These are phyloP conservation scores for Ectobius pallidus DNA, from an alignment of 2,888 invertebrate genomes.

Conservation along the genomic window DNA sequence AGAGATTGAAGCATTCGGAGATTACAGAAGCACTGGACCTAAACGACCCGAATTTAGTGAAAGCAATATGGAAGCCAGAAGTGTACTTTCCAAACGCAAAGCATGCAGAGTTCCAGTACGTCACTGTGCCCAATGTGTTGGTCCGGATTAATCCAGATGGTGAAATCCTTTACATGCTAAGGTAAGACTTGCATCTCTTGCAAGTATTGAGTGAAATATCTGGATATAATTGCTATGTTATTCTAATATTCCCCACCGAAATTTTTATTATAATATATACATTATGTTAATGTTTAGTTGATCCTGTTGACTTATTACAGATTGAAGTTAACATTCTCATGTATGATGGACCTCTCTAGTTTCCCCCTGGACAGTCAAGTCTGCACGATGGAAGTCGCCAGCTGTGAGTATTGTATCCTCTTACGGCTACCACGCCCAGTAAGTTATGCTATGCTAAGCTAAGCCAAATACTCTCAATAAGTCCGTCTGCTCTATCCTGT, in stretches of 20 bases:
- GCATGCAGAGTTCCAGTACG: slow-evolving; percentile 58
- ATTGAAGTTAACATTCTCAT: slow-evolving; percentile 61
- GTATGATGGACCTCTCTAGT: slow-evolving; percentile 63
- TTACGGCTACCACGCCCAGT: too few species aligned
- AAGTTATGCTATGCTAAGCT: too few species aligned
- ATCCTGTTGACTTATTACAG: too few species aligned
- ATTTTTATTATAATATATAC: too few species aligned
- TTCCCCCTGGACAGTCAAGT: slow-evolving; percentile 60
- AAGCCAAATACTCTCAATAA: too few species aligned
- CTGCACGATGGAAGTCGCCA: slow-evolving; percentile 61
- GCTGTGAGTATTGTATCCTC: slow-evolving; percentile 60
- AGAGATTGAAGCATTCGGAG: slow-evolving; percentile 54
- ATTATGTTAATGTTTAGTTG: too few species aligned
- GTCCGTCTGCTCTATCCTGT: too few species aligned
- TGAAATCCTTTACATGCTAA: slow-evolving; percentile 58
- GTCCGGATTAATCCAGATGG: slow-evolving; percentile 57
- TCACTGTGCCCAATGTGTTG: slow-evolving; percentile 59
- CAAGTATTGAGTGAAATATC: too few species aligned
- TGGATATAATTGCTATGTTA: too few species aligned
- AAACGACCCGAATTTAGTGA: slow-evolving; percentile 57
- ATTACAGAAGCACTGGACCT: slow-evolving; percentile 55
- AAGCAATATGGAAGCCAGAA: slow-evolving; percentile 58
- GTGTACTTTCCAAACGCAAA: slow-evolving; percentile 59
- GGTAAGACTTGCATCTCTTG: slow-evolving; percentile 53
- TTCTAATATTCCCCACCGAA: too few species aligned